phyloP scores from a whole-genome alignment of 2,113 vertebrate genomes.

The Bubo scandiacus region DNA sequence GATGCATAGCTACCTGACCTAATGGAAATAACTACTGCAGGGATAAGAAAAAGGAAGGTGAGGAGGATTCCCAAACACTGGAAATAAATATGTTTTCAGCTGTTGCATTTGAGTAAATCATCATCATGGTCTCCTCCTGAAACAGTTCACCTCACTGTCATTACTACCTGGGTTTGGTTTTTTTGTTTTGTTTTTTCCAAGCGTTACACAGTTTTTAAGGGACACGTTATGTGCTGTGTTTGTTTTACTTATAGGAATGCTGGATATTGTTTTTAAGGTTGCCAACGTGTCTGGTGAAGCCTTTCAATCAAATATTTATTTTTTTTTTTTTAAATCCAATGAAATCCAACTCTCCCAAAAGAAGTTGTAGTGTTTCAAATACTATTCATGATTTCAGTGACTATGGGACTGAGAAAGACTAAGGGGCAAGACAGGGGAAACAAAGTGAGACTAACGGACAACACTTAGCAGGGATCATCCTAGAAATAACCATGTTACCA shows the following conservation, averaged over 20 bases:
- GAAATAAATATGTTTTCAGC: not conserved
- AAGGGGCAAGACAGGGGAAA: not conserved
- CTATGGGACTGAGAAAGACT: not conserved
- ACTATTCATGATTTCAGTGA: not conserved
- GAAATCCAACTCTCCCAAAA: not conserved
- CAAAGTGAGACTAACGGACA: not conserved
- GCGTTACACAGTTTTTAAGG: not conserved
- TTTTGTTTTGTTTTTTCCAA: not conserved
- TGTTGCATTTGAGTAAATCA: not conserved
- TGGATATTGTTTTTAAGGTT: not conserved
- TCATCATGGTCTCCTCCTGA: not conserved
- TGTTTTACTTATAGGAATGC: not conserved
- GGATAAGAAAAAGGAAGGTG: rapidly evolving
- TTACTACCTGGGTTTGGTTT: too few relatives aligned
- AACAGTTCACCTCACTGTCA: not conserved
- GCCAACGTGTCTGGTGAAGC: not conserved
- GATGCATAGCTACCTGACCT: rapidly evolving
- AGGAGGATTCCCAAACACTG: not conserved
- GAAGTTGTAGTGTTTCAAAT: not conserved
- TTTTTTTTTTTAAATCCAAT: not conserved
- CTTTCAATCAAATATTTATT: not conserved
- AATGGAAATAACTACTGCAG: not conserved
- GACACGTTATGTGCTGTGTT: not conserved
- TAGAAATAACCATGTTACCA: not conserved
- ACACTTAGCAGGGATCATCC: not conserved